Percentiles rank a stretch among this genome's conserved stretches.
Conservation (phyloP, 2,797 vertebrate genomes). For the Danio kyathit region DNA sequence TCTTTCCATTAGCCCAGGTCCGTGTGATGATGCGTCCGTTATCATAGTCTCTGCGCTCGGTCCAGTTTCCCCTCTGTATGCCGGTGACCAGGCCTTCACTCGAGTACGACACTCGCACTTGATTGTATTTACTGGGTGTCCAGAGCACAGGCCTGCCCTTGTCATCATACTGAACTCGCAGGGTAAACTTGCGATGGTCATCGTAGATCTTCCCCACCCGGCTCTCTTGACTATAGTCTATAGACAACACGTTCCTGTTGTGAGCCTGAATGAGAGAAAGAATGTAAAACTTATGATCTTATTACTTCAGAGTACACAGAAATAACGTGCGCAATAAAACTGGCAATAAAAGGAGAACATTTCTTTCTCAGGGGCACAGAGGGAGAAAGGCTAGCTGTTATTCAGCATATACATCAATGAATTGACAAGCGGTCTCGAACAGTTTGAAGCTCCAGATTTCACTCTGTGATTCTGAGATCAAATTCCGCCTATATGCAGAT, state of each 20-base stretch:
- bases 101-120: conserved; percentile 95
- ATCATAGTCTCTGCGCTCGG: conserved; percentile 95
- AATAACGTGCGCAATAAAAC: conserved; percentile 32
- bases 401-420: conserved; percentile 40
- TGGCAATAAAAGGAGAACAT: conserved; percentile 38
- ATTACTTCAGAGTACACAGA: conserved; percentile 36
- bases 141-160: conserved; percentile 91
- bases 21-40: conserved; percentile 91
- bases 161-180: conserved; percentile 94
- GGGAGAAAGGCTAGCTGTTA: conserved; percentile 30
- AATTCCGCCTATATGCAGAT: conserved; percentile 25
- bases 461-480: conserved; percentile 28
- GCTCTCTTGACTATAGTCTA: conserved; percentile 94
- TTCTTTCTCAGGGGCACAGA: conserved; percentile 33
- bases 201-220: conserved; percentile 97
- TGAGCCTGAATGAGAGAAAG: conserved; percentile 83
- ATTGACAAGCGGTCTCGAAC: conserved; percentile 36
- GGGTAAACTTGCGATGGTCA: conserved; percentile 97
- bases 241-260: conserved; percentile 97
- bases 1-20: conserved; percentile 97
- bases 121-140: conserved; percentile 96
- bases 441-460: conserved; percentile 26
- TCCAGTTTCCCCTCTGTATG: conserved; percentile 96
- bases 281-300: conserved; percentile 28
- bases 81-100: conserved; percentile 87